Evolutionary conservation across 2,113 vertebrate genomes (phyloP).

Genomic region (Hippocampus zosterae): DNA sequence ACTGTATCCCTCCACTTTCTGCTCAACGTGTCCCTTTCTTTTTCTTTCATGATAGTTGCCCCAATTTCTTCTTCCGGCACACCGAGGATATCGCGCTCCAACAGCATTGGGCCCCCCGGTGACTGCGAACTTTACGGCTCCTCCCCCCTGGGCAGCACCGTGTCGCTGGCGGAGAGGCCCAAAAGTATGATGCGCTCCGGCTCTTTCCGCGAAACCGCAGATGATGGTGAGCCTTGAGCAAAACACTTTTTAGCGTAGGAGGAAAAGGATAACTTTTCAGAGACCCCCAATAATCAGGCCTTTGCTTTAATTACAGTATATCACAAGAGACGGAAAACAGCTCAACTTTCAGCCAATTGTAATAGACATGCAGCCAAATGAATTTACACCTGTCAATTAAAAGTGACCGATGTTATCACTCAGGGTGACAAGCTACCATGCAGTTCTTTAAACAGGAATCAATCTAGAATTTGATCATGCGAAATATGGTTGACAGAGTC

Average conservation of each 20-base stretch:
- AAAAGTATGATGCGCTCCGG: conserved; percentile 95
- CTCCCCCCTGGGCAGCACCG: conserved; percentile 88
- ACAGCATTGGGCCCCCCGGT: conserved; percentile 91
- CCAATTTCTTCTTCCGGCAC: conserved; percentile 78
- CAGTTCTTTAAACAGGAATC: too few species aligned
- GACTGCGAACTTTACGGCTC: conserved; percentile 91
- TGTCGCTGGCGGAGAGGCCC: conserved; percentile 91
- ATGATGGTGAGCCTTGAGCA: conserved; percentile 82
- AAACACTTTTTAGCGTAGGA: background rate
- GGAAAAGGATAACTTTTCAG: background rate
- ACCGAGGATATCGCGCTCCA: conserved; percentile 93
- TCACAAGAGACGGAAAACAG: too few species aligned
- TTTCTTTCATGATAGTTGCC: conserved; percentile 74
- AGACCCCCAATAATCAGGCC: background rate
- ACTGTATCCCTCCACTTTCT: conserved; percentile 4
- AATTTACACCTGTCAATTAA: too few species aligned
- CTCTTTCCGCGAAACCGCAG: conserved; percentile 91
- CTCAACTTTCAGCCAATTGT: too few species aligned
- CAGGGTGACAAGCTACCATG: too few species aligned
- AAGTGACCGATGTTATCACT: too few species aligned
- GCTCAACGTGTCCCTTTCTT: conserved; percentile 14
- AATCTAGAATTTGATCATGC: too few species aligned
- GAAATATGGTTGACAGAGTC: background rate
- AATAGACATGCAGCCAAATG: too few species aligned
- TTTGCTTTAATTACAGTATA: background rate